Evolutionary conservation across 1,140 invertebrate genomes (phyloP).

Genomic region (Drosophila neocordata): DNA sequence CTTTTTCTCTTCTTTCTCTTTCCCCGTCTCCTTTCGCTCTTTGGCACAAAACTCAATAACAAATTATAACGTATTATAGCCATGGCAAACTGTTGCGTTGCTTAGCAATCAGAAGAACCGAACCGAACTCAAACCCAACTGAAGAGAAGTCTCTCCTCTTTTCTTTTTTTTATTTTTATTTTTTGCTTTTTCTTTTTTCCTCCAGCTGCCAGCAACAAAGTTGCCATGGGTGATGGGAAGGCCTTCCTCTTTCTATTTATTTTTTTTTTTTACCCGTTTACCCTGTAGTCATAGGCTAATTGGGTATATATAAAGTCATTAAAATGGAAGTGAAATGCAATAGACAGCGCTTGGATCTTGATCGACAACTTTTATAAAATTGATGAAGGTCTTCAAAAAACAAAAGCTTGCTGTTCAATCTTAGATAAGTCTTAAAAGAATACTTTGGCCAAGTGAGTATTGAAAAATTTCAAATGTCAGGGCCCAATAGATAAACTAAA

Average conservation of each 20-base stretch:
- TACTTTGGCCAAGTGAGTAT: too few relatives aligned
- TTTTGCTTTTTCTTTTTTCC: constrained; percentile 22
- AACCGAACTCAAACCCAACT: constrained; percentile 29
- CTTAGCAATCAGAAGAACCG: constrained; percentile 62
- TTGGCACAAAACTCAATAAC: constrained; percentile 78
- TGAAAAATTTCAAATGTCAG: too few relatives aligned
- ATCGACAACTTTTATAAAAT: too few relatives aligned
- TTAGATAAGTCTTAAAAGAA: too few relatives aligned
- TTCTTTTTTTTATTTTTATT: not conserved
- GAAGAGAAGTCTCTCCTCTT: constrained; percentile 19
- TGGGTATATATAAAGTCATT: constrained; percentile 10
- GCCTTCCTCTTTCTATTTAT: not conserved
- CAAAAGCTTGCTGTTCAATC: too few relatives aligned
- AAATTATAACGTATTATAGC: constrained; percentile 83
- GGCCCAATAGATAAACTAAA: too few relatives aligned
- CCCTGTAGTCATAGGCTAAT: not conserved
- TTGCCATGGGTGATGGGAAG: constrained; percentile 71
- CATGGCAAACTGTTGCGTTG: constrained; percentile 83
- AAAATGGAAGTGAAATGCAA: not conserved
- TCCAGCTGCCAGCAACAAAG: constrained; percentile 74
- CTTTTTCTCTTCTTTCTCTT: constrained; percentile 20
- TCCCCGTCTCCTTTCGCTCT: constrained; percentile 31
- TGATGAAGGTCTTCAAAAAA: too few relatives aligned
- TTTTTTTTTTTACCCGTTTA: not conserved
- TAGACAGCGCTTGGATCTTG: too few relatives aligned